These are phyloP conservation scores for Bovichtus variegatus DNA, from an alignment of 2,797 vertebrate species.

Conservation along the genomic window DNA sequence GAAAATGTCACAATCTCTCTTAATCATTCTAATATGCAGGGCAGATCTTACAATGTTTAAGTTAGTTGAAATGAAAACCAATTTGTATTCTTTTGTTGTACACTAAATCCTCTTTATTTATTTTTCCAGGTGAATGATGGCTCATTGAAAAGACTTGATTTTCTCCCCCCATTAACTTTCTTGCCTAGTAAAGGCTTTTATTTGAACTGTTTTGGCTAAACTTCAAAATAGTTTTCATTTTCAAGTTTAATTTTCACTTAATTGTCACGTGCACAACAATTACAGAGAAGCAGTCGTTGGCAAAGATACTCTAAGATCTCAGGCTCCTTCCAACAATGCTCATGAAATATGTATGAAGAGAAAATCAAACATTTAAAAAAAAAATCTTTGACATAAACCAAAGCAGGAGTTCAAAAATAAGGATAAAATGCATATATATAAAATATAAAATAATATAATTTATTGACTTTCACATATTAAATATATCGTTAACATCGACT, in stretches of 20 bases:
- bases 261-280: background rate
- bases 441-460: background rate
- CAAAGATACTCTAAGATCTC: background rate
- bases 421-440: background rate
- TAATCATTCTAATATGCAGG: background rate
- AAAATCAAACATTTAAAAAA: background rate
- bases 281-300: background rate
- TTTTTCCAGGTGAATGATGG: background rate
- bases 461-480: background rate
- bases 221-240: background rate
- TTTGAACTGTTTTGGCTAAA: background rate
- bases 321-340: background rate
- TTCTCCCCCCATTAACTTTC: background rate
- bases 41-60: background rate
- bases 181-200: background rate
- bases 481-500: background rate
- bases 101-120: background rate
- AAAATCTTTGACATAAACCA: background rate
- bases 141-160: background rate
- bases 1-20: background rate
- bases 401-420: background rate
- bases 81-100: background rate
- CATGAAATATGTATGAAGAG: slow-evolving; percentile 3
- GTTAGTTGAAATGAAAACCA: background rate
- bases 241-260: background rate